Evolutionary conservation across 2,888 invertebrate genomes (phyloP), one percentile per base, ranked within the genome.

Genomic region (Proisotoma minuta): DNA sequence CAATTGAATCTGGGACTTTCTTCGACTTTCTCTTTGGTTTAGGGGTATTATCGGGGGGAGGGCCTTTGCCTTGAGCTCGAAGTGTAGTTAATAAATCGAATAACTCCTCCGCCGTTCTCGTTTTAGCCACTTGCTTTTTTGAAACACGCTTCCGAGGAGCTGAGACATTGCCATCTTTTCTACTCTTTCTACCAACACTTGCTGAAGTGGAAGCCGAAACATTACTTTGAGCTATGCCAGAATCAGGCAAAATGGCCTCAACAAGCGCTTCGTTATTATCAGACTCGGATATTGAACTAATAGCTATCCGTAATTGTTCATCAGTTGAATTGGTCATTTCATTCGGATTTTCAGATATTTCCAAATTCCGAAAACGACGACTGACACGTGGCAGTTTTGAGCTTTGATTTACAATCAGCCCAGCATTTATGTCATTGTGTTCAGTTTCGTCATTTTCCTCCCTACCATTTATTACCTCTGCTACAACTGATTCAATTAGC

Each of bases 91-190:
- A 47, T 26, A 67, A 64, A 59, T 57, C 62, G 4, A 59, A 39
- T 20, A 67, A 64, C 59, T 67, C 67, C 34, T 63, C 67, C n/a
- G 59, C 62, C 3, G 67, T 64, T 34, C 64, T 50, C 29, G 57
- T 59, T 2, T 53, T 60, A 12, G 61, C 60, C 43, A 39, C 61
- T 29, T 18, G 22, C 12, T 29, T 5, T 28, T 58, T 43, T 43
- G 43, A 43, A 43, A n/a, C 34, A 10, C 34, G 8, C 34, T 34
- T 34, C 15, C 34, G 34, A 34, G 34, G 34, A 10, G 34, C 8
- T 8, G n/a, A n/a, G n/a, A n/a, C n/a, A n/a, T n/a, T n/a, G n/a
- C n/a, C n/a, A n/a, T n/a, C n/a, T n/a, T n/a, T n/a, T n/a, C n/a
- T n/a, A n/a, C n/a, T n/a, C n/a, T n/a, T n/a, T n/a, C n/a, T n/a